Evolutionary conservation across 2,888 invertebrate species (phyloP).

Genomic region (Aleiodes alternator): DNA sequence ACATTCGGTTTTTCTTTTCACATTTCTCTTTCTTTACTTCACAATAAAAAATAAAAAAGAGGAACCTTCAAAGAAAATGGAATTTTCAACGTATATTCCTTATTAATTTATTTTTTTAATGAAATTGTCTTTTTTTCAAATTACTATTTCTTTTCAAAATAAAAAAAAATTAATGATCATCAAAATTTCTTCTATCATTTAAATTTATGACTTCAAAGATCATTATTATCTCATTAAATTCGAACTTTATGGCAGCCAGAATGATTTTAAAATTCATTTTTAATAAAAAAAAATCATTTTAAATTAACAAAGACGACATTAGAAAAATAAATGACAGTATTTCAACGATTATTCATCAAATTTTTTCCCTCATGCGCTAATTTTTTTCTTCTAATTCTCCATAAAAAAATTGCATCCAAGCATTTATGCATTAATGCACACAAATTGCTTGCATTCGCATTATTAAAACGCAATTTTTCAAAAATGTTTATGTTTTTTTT

Average conservation of each 20-base stretch:
- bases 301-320: slow-evolving; percentile 55
- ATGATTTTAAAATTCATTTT: slow-evolving; percentile 58
- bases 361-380: slow-evolving; percentile 48
- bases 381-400: slow-evolving; percentile 29
- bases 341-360: slow-evolving; percentile 47
- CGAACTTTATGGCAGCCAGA: slow-evolving; percentile 70
- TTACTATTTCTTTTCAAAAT: neutral
- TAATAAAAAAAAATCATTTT: slow-evolving; percentile 48
- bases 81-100: neutral
- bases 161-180: neutral
- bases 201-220: too few species aligned
- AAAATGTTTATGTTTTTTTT: neutral
- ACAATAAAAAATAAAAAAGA: slow-evolving; percentile 1
- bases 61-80: neutral
- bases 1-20: neutral
- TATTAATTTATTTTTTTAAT: neutral
- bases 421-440: slow-evolving; percentile 23
- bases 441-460: slow-evolving; percentile 22
- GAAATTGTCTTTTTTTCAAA: neutral
- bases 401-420: slow-evolving; percentile 17
- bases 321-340: slow-evolving; percentile 68
- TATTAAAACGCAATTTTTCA: slow-evolving; percentile 11
- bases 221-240: neutral
- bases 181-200: neutral
- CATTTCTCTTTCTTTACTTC: neutral